phyloP scores from a whole-genome alignment of 2,797 vertebrate species.

The Dendrocincla fuliginosa region DNA sequence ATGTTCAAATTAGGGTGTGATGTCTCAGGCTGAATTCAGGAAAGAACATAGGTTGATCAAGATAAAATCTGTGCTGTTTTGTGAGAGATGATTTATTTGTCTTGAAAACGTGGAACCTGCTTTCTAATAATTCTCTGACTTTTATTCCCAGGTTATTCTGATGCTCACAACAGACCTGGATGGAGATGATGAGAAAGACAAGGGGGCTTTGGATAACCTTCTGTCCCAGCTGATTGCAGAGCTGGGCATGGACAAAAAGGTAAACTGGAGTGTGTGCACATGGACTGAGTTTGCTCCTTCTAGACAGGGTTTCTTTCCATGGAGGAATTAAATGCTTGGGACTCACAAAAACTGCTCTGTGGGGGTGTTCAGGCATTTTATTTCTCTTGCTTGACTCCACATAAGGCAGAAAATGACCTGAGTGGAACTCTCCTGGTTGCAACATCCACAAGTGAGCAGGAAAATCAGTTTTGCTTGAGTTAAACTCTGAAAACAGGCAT shows the following conservation, averaged over 20 bases:
- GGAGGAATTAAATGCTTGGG: background rate
- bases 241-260: conserved; percentile 96
- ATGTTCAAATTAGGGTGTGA: background rate
- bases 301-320: background rate
- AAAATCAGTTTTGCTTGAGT: background rate
- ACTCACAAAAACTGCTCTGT: background rate
- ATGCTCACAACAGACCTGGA: conserved; percentile 98
- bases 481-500: background rate
- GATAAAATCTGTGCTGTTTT: background rate
- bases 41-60: background rate
- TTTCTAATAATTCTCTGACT: background rate
- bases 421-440: background rate
- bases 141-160: conserved; percentile 84
- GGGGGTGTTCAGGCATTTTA: background rate
- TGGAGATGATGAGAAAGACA: conserved; percentile 98
- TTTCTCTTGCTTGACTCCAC: background rate
- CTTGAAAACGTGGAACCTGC: background rate
- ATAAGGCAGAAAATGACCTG: background rate
- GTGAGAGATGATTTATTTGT: background rate
- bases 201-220: conserved; percentile 94
- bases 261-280: conserved; percentile 17
- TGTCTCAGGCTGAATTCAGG: background rate
- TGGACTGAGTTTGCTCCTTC: background rate
- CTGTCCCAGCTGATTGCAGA: conserved; percentile 94
- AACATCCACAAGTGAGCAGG: background rate